A percentile compares a stretch with the other conserved stretches of the same genome.
phyloP scores from a whole-genome alignment of 2,113 vertebrate genomes.

The Cottus gobio region DNA sequence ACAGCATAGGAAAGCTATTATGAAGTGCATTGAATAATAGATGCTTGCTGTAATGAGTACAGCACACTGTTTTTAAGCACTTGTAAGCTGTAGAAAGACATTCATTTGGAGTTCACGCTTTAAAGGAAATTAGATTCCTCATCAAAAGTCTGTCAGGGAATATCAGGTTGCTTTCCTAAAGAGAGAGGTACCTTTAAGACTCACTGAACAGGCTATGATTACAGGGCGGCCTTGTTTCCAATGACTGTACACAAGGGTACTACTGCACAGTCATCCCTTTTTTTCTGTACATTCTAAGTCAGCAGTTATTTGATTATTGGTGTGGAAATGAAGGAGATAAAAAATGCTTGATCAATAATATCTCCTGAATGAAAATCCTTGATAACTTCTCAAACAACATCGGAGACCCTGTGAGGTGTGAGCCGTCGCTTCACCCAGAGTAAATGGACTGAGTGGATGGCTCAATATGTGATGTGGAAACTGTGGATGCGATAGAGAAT shows the following conservation, averaged over 20 bases:
- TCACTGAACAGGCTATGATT: neutral
- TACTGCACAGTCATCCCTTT: constrained; percentile 23
- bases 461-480: constrained; percentile 32
- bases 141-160: constrained; percentile 19
- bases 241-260: neutral
- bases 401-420: constrained; percentile 5
- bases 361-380: neutral
- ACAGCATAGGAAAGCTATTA: constrained; percentile 50
- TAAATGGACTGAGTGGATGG: constrained; percentile 28
- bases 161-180: constrained; percentile 37
- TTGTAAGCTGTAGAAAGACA: constrained; percentile 19
- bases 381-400: constrained; percentile 2
- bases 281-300: constrained; percentile 10
- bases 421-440: constrained; percentile 13
- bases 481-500: constrained; percentile 31
- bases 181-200: constrained; percentile 5
- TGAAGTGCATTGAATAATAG: constrained; percentile 51
- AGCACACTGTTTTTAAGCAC: constrained; percentile 42
- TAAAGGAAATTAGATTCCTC: constrained; percentile 36
- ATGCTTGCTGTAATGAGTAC: constrained; percentile 42
- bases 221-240: constrained; percentile 7
- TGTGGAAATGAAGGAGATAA: constrained; percentile 7
- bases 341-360: constrained; percentile 2
- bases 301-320: constrained; percentile 28
- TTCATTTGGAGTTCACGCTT: constrained; percentile 45